Base-by-base conservation (phyloP, 2,113 vertebrate species). In the Chunga burmeisteri region DNA sequence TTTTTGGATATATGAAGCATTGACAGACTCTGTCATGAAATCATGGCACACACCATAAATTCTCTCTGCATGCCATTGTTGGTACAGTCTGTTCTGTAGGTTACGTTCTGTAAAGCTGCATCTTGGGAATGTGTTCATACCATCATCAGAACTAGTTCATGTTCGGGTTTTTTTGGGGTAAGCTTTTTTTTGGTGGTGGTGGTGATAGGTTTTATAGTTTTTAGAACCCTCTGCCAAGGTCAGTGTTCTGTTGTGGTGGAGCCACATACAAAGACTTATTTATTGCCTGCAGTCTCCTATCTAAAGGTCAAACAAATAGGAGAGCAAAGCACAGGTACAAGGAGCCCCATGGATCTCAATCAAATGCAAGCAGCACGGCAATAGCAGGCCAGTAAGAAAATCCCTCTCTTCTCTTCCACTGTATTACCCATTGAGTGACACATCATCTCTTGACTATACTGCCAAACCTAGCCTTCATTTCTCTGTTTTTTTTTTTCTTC, bases 171-270 rank as follows among this genome's bases (percentile, higher is more conserved):
- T 30, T n/a, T 6, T 18, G 6, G 25, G 16, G 11, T 22, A 32
- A 25, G 7, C 6, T 44, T 44, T 42, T 58, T 56, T 5, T 6
- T 1, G 21, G 22, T 23, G 12, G 49, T 46, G 44, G 15, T 46
- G 44, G 59, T n/a, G 22, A 9, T 40, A 62, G 16, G 16, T 38
- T 65, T 67, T 9, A 2, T 25, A 10, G 15, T 10, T 81, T 92
- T 80, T 44, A 26, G 58, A 82, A 29, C 36, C 10, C 7, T 61
- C 29, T 89, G 29, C 32, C 29, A 42, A 65, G 29, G 23, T 20
- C 7, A 5, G 19, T 38, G 22, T 36, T 53, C 58, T 0, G 0
- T 26, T 27, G n/a, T 25, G 22, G 27, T 59, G 52, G 17, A 61
- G 46, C 15, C 34, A 17, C 30, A 38, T 22, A 16, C 14, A 34